Conservation (phyloP, 2,888 invertebrate genomes). For the Sinopyrophorus schimmeli region DNA sequence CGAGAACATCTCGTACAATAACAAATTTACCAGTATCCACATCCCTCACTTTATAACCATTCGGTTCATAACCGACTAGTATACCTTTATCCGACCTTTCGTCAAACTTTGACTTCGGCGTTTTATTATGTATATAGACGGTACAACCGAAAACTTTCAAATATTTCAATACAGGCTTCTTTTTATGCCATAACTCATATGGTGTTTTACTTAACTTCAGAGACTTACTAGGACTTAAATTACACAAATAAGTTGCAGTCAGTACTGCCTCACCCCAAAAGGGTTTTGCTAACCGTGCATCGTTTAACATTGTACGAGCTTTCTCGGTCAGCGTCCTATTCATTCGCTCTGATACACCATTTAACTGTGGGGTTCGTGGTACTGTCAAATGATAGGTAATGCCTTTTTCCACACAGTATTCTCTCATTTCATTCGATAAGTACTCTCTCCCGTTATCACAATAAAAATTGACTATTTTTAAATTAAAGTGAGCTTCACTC, state of each 20-base stretch:
- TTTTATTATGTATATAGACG: constrained; percentile 45
- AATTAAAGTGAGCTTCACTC: constrained; percentile 15
- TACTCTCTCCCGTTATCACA: constrained; percentile 36
- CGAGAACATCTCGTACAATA: constrained; percentile 44
- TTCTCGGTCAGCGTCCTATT: constrained; percentile 21
- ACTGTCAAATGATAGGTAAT: constrained; percentile 28
- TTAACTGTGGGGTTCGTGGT: constrained; percentile 19
- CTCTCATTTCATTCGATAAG: constrained; percentile 21
- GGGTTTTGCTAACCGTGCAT: constrained; percentile 37
- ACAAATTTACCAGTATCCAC: constrained; percentile 39
- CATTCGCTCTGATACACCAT: constrained; percentile 22
- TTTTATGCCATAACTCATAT: constrained; percentile 40
- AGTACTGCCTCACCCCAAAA: constrained; percentile 20
- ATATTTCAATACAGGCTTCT: constrained; percentile 43
- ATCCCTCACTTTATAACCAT: constrained; percentile 46
- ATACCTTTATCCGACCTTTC: constrained; percentile 47
- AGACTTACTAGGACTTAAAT: constrained; percentile 36
- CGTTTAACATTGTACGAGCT: constrained; percentile 10
- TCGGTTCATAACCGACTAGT: constrained; percentile 44
- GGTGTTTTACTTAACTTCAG: constrained; percentile 31
- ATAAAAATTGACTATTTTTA: constrained; percentile 18
- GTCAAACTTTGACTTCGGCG: constrained; percentile 43
- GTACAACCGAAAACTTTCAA: constrained; percentile 46
- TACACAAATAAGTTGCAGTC: constrained; percentile 37
- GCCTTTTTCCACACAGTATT: constrained; percentile 25